These are phyloP conservation scores for Sogatella furcifera DNA, from an alignment of 1,140 invertebrate genomes.

Conservation along the genomic window DNA sequence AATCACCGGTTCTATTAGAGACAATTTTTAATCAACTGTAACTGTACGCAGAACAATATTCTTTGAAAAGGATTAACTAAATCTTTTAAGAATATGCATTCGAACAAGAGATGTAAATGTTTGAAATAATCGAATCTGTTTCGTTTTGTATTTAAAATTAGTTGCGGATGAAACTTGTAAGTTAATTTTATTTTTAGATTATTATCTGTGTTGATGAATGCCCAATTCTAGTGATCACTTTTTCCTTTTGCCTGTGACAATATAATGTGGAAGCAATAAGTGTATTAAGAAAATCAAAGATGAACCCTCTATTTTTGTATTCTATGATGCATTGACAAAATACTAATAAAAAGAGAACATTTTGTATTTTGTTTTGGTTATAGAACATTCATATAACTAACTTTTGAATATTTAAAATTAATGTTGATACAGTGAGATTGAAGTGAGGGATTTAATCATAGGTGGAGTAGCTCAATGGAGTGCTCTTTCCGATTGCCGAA, in stretches of 20 bases:
- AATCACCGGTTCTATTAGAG: too few species aligned
- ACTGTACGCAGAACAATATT: too few species aligned
- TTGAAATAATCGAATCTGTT: not conserved
- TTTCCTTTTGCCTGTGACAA: conserved; percentile 26
- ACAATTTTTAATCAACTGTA: too few species aligned
- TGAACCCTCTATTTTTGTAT: conserved; percentile 38
- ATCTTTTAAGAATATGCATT: too few species aligned
- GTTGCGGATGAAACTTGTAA: not conserved
- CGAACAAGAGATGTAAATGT: too few species aligned
- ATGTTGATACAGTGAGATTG: too few species aligned
- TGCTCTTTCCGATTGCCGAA: too few species aligned
- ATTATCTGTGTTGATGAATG: not conserved
- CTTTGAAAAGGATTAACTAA: too few species aligned
- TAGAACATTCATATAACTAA: conserved; percentile 16
- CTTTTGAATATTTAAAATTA: too few species aligned
- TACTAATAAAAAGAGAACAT: conserved; percentile 13
- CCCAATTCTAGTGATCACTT: conserved; percentile 8
- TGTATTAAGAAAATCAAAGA: conserved; percentile 33
- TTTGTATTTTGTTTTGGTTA: conserved; percentile 13
- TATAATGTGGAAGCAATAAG: conserved; percentile 30
- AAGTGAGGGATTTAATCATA: too few species aligned
- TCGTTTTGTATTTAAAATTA: conserved; percentile 1
- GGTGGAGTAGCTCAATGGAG: too few species aligned
- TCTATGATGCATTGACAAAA: conserved; percentile 29
- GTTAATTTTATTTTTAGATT: not conserved